Evolutionary conservation across 2,113 vertebrate species (phyloP).

Genomic region (Orcinus orca): DNA sequence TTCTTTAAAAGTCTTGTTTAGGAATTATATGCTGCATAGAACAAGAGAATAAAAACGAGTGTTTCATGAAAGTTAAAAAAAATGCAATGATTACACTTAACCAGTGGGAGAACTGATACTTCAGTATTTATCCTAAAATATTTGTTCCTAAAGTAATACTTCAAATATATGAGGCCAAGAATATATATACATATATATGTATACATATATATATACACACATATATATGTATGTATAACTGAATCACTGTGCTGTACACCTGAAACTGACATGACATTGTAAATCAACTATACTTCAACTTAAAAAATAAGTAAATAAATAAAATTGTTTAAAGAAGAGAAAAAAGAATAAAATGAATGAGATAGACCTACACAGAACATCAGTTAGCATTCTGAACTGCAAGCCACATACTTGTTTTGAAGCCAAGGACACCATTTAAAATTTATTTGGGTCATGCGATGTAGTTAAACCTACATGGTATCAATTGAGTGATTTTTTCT

Average conservation of each 20-base stretch:
- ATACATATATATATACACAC: no score
- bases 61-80: neutral
- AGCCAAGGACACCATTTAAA: slow-evolving; percentile 23
- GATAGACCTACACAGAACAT: neutral
- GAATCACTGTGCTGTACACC: neutral
- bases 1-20: neutral
- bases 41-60: neutral
- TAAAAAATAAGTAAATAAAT: neutral
- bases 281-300: neutral
- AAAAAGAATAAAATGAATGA: neutral
- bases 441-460: slow-evolving; percentile 54
- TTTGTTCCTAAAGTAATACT: neutral
- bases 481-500: slow-evolving; percentile 72
- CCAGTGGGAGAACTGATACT: neutral
- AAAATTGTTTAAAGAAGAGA: neutral
- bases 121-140: slow-evolving; percentile 32
- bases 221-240: no score
- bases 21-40: neutral
- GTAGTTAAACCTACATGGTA: slow-evolving; percentile 66
- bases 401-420: neutral
- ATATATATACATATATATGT: neutral
- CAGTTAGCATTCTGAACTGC: neutral
- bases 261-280: neutral
- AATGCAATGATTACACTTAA: neutral
- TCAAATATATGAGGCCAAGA: neutral